Evolutionary conservation across 2,888 invertebrate species (phyloP), one percentile per base, ranked within the genome.

Genomic region (Drosophila rubida): DNA sequence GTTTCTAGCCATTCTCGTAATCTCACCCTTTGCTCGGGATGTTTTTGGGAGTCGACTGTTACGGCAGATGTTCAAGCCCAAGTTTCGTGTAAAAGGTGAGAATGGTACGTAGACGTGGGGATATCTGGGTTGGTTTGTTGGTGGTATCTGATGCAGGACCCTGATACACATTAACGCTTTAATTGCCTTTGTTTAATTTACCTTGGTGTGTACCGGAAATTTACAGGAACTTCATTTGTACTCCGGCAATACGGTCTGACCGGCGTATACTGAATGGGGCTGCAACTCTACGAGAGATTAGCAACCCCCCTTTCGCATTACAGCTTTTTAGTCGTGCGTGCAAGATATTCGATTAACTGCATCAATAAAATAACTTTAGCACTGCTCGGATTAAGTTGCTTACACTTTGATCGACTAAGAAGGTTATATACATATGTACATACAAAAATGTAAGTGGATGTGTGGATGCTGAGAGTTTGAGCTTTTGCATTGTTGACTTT

Each of bases 131-230:
- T 48, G 27, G 25, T 30, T 45, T 23, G 32, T 35, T 46, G 51
- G 61, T 49, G 59, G 35, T 75, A 80, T 75, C 75, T 49, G 54
- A 72, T 79, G 78, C 72, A 75, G 75, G 72, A 80, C 72, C 73
- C 62, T 62, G 55, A 70, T 78, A 62, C 45, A 74, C 77, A 83
- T 80, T 80, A 83, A 75, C 67, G 69, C 73, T 67, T 79, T 85
- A 85, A 87, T 85, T 85, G 87, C 79, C 79, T 69, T 87, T 85
- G 87, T 85, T 85, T 85, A 77, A 85, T 87, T 85, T 85, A 85
- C 86, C 83, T 82, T 75, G 68, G 51, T 71, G 69, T 77, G 59
- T 69, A 51, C 86, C 87, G 85, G 85, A 85, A 85, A 85, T 85
- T 81, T 74, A 53, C 85, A 87, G 87, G 85, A 87, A 85, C 87